These are phyloP conservation scores for Hippoglossus stenolepis DNA, from an alignment of 2,113 vertebrate species.

Conservation along the genomic window DNA sequence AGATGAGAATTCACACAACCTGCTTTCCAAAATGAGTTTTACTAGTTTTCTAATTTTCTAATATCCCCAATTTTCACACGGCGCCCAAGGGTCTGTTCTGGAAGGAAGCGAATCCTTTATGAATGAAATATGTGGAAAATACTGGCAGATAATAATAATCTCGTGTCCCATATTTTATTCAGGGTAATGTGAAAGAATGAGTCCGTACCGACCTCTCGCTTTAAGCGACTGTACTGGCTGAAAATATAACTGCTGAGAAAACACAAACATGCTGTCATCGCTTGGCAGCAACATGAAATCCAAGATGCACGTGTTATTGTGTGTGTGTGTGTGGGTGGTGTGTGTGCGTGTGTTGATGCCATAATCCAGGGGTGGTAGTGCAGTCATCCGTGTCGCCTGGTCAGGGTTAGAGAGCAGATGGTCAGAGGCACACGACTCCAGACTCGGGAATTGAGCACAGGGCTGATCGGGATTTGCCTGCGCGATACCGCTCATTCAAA, in stretches of 20 bases:
- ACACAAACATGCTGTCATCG: conserved; percentile 32
- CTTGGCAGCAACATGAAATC: conserved; percentile 43
- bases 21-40: not conserved
- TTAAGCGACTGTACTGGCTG: conserved; percentile 9
- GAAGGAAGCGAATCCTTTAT: not conserved
- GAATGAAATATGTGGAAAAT: not conserved
- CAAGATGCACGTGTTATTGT: conserved; percentile 6
- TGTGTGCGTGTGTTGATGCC: conserved; percentile 29
- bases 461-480: conserved; percentile 26
- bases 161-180: not conserved
- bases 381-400: conserved; percentile 38
- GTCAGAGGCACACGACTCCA: conserved; percentile 53
- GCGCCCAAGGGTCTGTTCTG: not conserved
- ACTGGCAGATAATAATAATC: not conserved
- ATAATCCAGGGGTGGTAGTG: conserved; percentile 65
- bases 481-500: conserved; percentile 28
- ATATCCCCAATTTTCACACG: not conserved
- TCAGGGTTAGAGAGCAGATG: conserved; percentile 67
- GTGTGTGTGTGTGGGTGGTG: conserved; percentile 8
- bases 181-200: not conserved
- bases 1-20: not conserved
- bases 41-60: not conserved
- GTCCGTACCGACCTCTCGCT: not conserved
- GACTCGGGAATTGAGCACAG: conserved; percentile 25
- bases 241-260: not conserved